Conservation (phyloP, 2,113 vertebrate species). For the Andinoacara biseriatus region DNA sequence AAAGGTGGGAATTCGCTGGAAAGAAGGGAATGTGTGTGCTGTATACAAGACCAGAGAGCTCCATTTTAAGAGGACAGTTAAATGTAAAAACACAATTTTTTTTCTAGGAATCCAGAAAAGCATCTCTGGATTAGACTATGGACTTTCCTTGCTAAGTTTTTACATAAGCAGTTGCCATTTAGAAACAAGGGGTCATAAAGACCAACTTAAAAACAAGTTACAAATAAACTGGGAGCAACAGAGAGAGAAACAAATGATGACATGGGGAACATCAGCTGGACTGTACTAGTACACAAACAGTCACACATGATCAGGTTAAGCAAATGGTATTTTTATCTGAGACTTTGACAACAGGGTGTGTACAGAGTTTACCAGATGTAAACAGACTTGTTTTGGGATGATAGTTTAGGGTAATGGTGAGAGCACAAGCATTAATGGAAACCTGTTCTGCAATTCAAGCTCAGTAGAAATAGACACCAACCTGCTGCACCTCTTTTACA, state of each 20-base stretch:
- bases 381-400: neutral
- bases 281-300: neutral
- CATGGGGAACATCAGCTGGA: neutral
- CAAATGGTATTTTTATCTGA: slow-evolving; percentile 21
- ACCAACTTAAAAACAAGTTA: neutral
- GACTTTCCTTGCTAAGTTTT: neutral
- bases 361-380: neutral
- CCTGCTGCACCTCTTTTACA: neutral
- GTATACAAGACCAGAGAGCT: neutral
- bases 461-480: neutral
- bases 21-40: neutral
- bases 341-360: slow-evolving; percentile 62
- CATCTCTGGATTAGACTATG: neutral
- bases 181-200: neutral
- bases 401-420: neutral
- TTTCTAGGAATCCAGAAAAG: neutral
- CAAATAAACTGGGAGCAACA: neutral
- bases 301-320: neutral
- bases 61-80: neutral
- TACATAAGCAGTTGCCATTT: neutral
- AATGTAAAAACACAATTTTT: neutral
- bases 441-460: neutral
- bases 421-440: neutral
- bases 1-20: neutral
- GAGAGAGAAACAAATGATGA: neutral